Evolutionary conservation across 2,797 vertebrate genomes (phyloP).

Genomic region (Neostethus bicornis): DNA sequence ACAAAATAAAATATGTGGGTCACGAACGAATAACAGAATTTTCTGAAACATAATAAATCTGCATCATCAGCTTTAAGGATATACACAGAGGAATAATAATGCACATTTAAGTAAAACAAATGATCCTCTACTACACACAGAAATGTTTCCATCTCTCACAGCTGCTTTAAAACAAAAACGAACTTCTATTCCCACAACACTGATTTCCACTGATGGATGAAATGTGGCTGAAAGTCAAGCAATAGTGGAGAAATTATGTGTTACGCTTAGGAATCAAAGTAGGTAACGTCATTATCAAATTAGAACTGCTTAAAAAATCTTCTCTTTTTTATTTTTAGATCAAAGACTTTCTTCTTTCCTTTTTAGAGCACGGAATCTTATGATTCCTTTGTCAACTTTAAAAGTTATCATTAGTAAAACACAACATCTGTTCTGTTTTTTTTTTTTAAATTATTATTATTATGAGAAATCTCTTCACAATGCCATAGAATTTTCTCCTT

Average conservation of each 20-base stretch:
- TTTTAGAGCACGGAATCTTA: not conserved
- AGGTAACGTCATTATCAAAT: slow-evolving; percentile 4
- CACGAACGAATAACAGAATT: not conserved
- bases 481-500: no score
- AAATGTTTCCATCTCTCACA: no score
- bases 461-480: not conserved
- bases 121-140: no score
- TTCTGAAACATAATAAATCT: no score
- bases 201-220: not conserved
- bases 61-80: no score
- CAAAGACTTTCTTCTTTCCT: not conserved
- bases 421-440: no score
- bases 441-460: no score
- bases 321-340: not conserved
- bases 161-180: not conserved
- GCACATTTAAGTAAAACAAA: no score
- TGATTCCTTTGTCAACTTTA: not conserved
- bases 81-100: no score
- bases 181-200: not conserved
- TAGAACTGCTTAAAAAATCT: not conserved
- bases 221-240: not conserved
- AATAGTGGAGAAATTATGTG: not conserved
- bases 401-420: no score
- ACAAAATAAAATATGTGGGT: not conserved
- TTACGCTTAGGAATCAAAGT: slow-evolving; percentile 8